phyloP scores from a whole-genome alignment of 2,888 invertebrate genomes.

The Apocheima hispidaria region DNA sequence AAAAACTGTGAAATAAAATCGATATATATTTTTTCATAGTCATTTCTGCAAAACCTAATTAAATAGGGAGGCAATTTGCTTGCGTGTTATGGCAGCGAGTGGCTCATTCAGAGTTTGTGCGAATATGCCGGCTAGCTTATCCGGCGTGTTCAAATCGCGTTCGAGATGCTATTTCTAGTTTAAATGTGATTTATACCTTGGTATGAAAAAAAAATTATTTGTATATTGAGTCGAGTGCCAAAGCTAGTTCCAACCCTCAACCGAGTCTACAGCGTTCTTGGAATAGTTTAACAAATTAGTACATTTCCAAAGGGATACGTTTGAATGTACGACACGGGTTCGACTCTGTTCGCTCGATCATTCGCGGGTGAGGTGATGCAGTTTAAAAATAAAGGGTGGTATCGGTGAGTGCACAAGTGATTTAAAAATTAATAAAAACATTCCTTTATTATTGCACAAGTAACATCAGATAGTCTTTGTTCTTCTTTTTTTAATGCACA shows the following conservation, averaged over 20 bases:
- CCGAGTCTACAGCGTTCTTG: conserved; percentile 23
- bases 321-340: conserved; percentile 75
- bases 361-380: conserved; percentile 70
- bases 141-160: neutral
- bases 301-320: conserved; percentile 62
- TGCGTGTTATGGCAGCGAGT: too few species aligned
- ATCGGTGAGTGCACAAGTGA: conserved; percentile 57
- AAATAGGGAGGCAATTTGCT: too few species aligned
- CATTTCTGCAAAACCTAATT: too few species aligned
- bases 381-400: conserved; percentile 81
- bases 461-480: too few species aligned
- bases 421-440: conserved; percentile 1
- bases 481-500: too few species aligned
- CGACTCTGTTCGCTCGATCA: conserved; percentile 77
- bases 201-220: neutral
- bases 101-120: too few species aligned
- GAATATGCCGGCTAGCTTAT: too few species aligned
- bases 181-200: neutral
- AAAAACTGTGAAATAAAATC: too few species aligned
- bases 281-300: conserved; percentile 78
- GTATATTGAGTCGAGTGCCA: neutral
- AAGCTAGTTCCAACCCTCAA: conserved; percentile 6
- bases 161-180: too few species aligned
- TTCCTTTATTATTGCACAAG: too few species aligned
- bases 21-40: too few species aligned